phyloP scores from a whole-genome alignment of 2,888 invertebrate species.

The Athalia circularis region DNA sequence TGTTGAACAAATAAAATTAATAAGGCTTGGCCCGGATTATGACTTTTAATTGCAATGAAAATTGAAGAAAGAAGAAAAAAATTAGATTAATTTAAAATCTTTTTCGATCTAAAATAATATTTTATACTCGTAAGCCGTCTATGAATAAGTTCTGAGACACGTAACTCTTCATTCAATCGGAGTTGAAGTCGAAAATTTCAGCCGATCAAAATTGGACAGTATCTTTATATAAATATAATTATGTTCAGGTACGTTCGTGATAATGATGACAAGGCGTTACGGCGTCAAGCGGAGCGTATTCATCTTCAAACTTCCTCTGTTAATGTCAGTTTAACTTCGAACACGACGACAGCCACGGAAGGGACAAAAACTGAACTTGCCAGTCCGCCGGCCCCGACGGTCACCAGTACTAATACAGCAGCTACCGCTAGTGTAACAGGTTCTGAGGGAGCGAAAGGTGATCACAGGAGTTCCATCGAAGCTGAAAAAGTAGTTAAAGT shows the following conservation, averaged over 20 bases:
- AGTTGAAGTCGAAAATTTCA: conserved; percentile 4
- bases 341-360: conserved; percentile 56
- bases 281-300: conserved; percentile 83
- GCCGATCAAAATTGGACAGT: conserved; percentile 17
- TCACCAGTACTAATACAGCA: neutral
- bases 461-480: conserved; percentile 45
- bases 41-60: conserved; percentile 32
- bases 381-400: conserved; percentile 73
- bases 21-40: conserved; percentile 20
- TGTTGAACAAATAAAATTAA: conserved; percentile 34
- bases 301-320: conserved; percentile 68
- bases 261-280: conserved; percentile 85
- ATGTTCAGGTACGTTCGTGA: conserved; percentile 80
- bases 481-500: conserved; percentile 59
- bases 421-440: conserved; percentile 44
- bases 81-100: neutral
- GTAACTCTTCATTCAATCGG: neutral
- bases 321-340: conserved; percentile 58
- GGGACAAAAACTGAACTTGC: conserved; percentile 51
- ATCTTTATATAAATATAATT: conserved; percentile 37
- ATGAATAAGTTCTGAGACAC: no score
- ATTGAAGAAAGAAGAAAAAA: neutral
- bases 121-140: neutral
- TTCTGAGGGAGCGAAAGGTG: conserved; percentile 60
- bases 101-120: neutral